Evolutionary conservation across 2,113 vertebrate species (phyloP).

Genomic region (Pygoscelis adeliae): DNA sequence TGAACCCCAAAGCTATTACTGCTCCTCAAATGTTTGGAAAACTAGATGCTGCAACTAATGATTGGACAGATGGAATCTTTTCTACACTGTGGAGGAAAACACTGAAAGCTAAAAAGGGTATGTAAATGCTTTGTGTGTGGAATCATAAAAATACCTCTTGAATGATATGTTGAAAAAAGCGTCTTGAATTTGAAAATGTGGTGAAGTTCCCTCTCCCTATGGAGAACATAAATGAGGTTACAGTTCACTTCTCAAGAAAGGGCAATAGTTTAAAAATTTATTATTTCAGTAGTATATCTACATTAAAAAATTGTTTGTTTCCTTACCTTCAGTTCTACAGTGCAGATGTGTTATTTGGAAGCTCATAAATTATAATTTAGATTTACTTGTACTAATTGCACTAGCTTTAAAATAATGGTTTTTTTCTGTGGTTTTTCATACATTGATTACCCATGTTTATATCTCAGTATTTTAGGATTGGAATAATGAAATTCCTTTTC

Average conservation of each 20-base stretch:
- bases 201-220: background rate
- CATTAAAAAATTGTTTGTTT: background rate
- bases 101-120: constrained; percentile 79
- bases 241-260: background rate
- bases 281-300: background rate
- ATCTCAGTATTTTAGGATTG: background rate
- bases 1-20: constrained; percentile 84
- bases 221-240: background rate
- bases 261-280: background rate
- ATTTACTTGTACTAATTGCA: background rate
- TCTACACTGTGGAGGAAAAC: constrained; percentile 83
- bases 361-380: background rate
- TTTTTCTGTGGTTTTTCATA: background rate
- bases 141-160: background rate
- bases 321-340: background rate
- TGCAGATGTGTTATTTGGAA: background rate
- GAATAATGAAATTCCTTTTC: background rate
- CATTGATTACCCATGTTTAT: background rate
- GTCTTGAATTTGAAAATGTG: background rate
- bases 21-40: constrained; percentile 82
- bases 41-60: constrained; percentile 81
- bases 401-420: background rate
- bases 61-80: constrained; percentile 85
- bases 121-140: background rate
- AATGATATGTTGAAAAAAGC: background rate